Evolutionary conservation across 1,140 invertebrate genomes (phyloP).

Genomic region (Bombus confusus): DNA sequence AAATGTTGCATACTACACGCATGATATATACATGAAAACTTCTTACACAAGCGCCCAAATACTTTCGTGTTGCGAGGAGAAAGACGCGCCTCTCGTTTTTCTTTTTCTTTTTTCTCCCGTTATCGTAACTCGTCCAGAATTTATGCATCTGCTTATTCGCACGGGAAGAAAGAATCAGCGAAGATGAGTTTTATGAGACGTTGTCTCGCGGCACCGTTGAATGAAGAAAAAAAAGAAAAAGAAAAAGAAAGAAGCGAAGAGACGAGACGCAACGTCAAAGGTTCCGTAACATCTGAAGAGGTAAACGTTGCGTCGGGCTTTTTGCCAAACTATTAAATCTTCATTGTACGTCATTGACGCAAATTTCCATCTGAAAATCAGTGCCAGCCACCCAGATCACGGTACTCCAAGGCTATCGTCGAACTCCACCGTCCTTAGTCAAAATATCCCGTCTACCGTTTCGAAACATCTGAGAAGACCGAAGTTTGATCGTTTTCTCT

Average conservation of each 20-base stretch:
- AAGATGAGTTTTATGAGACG: constrained; percentile 34
- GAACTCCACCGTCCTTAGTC: neutral
- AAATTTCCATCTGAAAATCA: constrained; percentile 46
- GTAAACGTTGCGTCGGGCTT: constrained; percentile 18
- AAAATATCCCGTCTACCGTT: neutral
- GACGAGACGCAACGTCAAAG: constrained; percentile 8
- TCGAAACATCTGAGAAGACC: neutral
- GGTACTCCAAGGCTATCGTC: neutral
- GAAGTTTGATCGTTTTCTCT: no score
- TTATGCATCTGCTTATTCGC: neutral
- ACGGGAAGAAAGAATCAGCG: neutral
- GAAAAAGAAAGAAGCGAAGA: neutral
- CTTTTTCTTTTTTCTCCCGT: neutral
- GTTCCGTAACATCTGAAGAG: constrained; percentile 45
- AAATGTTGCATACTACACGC: no score
- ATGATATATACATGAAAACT: neutral
- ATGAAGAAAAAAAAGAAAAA: constrained; percentile 21
- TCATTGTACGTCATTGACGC: constrained; percentile 16
- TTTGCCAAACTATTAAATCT: constrained; percentile 54
- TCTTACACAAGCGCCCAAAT: neutral
- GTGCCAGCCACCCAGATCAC: neutral
- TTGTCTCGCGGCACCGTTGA: neutral
- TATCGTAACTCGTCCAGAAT: neutral
- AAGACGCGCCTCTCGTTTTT: neutral
- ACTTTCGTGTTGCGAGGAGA: neutral